A percentile compares a stretch with the other conserved stretches of the same genome.
These are phyloP conservation scores for Polydrusus pterygomalis DNA, from an alignment of 2,888 invertebrate genomes.

Conservation along the genomic window DNA sequence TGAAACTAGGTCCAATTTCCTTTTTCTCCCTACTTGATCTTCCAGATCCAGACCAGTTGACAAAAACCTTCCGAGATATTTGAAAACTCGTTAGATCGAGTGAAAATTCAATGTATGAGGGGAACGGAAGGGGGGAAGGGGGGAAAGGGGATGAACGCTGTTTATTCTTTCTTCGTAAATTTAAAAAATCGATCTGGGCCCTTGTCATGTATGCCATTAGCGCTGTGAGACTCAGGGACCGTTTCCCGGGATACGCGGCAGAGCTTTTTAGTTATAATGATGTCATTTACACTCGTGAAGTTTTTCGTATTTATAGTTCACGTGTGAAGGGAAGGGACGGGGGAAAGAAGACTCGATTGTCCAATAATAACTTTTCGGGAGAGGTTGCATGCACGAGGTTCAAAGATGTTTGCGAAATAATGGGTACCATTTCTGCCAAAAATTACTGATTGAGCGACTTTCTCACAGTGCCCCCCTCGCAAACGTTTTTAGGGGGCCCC, in stretches of 20 bases:
- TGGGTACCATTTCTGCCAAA: too few relatives aligned
- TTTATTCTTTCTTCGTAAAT: slow-evolving; percentile 72
- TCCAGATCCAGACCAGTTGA: slow-evolving; percentile 29
- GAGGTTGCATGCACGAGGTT: too few relatives aligned
- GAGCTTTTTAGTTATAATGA: slow-evolving; percentile 74
- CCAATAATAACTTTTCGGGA: too few relatives aligned
- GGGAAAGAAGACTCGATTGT: neutral
- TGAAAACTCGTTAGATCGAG: slow-evolving; percentile 57
- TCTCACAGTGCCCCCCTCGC: too few relatives aligned
- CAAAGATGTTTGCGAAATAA: too few relatives aligned
- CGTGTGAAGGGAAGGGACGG: slow-evolving; percentile 3
- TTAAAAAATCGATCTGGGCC: slow-evolving; percentile 73
- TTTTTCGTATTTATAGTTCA: slow-evolving; percentile 57
- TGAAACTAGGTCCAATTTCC: too few relatives aligned
- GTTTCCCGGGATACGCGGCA: slow-evolving; percentile 72
- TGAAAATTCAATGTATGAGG: slow-evolving; percentile 43
- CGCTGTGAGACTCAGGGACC: slow-evolving; percentile 64
- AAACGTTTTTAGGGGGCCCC: too few relatives aligned
- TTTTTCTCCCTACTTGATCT: too few relatives aligned
- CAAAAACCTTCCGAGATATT: slow-evolving; percentile 49
- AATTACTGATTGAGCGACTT: too few relatives aligned
- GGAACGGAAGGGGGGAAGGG: slow-evolving; percentile 30
- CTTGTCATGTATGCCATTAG: slow-evolving; percentile 74
- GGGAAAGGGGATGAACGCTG: slow-evolving; percentile 60
- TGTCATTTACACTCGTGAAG: slow-evolving; percentile 74